A percentile compares a stretch with the other conserved stretches of the same genome.
These are phyloP conservation scores for Homarus americanus DNA, from an alignment of 1,140 invertebrate genomes.

Conservation along the genomic window DNA sequence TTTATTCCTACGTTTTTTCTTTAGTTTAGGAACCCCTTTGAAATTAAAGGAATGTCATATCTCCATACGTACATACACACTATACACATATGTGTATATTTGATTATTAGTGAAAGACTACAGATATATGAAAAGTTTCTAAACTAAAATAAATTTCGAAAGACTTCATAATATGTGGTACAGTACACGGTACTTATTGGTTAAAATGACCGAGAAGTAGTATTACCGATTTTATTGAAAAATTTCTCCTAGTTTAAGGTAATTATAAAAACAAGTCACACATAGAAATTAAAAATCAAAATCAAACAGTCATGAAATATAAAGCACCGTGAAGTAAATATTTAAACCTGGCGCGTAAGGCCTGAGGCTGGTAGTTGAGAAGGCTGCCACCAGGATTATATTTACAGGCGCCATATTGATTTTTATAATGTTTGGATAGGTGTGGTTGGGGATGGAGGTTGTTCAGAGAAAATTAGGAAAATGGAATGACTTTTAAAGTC, in stretches of 20 bases:
- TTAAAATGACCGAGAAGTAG: not conserved
- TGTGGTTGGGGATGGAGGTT: constrained; percentile 67
- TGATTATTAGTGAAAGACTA: too few relatives aligned
- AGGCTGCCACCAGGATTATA: constrained; percentile 79
- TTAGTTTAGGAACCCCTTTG: too few relatives aligned
- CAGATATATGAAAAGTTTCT: too few relatives aligned
- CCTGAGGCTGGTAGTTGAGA: not conserved
- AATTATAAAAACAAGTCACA: too few relatives aligned
- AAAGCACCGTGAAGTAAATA: not conserved
- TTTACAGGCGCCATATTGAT: constrained; percentile 72
- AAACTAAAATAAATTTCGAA: too few relatives aligned
- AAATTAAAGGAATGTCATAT: too few relatives aligned
- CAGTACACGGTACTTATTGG: not conserved
- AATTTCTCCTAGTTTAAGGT: not conserved
- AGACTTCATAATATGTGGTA: not conserved
- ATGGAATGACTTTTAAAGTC: constrained; percentile 67
- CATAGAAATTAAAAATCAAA: not conserved
- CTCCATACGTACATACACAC: too few relatives aligned
- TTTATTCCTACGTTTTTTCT: too few relatives aligned
- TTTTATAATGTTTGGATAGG: constrained; percentile 71
- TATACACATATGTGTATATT: too few relatives aligned
- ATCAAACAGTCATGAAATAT: not conserved
- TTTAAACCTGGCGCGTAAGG: constrained; percentile 7
- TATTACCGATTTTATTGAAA: too few relatives aligned
- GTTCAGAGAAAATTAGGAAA: constrained; percentile 59